phyloP scores from a whole-genome alignment of 2,888 invertebrate species.

The Drosophila maculinotata region DNA sequence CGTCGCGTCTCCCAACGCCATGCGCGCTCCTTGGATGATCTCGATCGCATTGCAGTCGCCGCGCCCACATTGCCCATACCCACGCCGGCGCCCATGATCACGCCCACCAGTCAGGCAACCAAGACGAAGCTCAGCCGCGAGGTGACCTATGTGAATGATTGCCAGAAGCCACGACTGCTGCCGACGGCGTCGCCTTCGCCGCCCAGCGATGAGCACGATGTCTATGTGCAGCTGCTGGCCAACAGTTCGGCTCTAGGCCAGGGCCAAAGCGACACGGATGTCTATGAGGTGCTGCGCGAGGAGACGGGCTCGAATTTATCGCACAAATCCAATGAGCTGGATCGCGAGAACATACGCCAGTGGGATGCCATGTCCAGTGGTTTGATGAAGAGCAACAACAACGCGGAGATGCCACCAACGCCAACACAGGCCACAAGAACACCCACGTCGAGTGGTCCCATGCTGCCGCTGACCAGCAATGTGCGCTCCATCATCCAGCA shows the following conservation, averaged over 20 bases:
- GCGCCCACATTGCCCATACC: slow-evolving; percentile 27
- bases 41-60: slow-evolving; percentile 86
- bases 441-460: slow-evolving; percentile 41
- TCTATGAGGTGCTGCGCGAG: slow-evolving; percentile 84
- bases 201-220: slow-evolving; percentile 79
- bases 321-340: slow-evolving; percentile 88
- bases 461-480: slow-evolving; percentile 67
- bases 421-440: slow-evolving; percentile 15
- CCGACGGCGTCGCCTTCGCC: slow-evolving; percentile 39
- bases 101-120: slow-evolving; percentile 51
- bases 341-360: slow-evolving; percentile 93
- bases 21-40: slow-evolving; percentile 92
- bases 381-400: slow-evolving; percentile 86
- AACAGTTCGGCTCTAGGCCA: slow-evolving; percentile 29
- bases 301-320: slow-evolving; percentile 82
- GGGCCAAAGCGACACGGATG: slow-evolving; percentile 73
- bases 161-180: slow-evolving; percentile 85
- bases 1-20: slow-evolving; percentile 92
- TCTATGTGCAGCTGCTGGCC: slow-evolving; percentile 81
- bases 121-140: slow-evolving; percentile 88
- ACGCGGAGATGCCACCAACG: slow-evolving; percentile 25
- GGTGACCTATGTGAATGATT: slow-evolving; percentile 92
- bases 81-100: slow-evolving; percentile 39
- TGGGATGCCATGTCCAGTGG: slow-evolving; percentile 96
- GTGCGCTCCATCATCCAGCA: slow-evolving; percentile 81